These are phyloP conservation scores for Ornithoptera priamus DNA, from an alignment of 2,888 invertebrate genomes.

Conservation along the genomic window DNA sequence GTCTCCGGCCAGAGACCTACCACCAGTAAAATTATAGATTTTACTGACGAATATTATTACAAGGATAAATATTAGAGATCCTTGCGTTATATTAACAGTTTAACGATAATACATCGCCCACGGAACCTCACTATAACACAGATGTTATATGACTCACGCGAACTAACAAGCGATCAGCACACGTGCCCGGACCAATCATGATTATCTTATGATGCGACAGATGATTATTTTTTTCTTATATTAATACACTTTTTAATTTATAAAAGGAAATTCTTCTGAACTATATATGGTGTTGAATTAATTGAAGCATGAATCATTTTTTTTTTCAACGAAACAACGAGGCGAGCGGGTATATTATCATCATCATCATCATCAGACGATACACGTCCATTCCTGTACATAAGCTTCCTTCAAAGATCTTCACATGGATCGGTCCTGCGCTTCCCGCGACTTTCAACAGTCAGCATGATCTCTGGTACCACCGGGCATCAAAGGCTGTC, in stretches of 20 bases:
- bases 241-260: background rate
- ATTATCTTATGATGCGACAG: conserved; percentile 17
- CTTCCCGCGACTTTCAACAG: too few relatives aligned
- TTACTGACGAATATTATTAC: too few relatives aligned
- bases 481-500: too few relatives aligned
- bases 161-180: conserved; percentile 9
- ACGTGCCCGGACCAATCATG: conserved; percentile 13
- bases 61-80: background rate
- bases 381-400: too few relatives aligned
- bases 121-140: conserved; percentile 9
- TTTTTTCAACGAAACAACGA: too few relatives aligned
- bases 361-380: too few relatives aligned
- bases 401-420: too few relatives aligned
- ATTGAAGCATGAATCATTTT: background rate
- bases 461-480: too few relatives aligned
- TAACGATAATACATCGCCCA: conserved; percentile 8
- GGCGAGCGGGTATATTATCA: too few relatives aligned
- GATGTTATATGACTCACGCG: conserved; percentile 16
- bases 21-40: too few relatives aligned
- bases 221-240: conserved; percentile 13
- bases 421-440: too few relatives aligned
- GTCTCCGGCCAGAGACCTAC: too few relatives aligned
- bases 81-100: background rate
- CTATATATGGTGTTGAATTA: conserved; percentile 3
- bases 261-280: conserved; percentile 3